Conservation (phyloP, 2,797 vertebrate species). For the Paguma larvata region DNA sequence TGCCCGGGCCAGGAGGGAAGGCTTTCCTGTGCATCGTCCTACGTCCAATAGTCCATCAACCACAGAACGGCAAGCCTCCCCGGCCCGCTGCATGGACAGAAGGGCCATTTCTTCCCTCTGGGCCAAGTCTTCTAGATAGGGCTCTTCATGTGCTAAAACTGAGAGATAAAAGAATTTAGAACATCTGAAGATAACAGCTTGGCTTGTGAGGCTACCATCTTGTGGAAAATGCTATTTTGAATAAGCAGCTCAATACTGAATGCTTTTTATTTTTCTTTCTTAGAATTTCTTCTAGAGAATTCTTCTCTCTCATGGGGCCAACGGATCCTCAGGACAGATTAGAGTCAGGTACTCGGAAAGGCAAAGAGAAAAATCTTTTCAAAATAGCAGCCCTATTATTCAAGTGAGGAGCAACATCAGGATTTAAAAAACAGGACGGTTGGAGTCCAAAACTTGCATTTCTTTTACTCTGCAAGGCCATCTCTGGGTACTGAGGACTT, state of each 20-base stretch:
- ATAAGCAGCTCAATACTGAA: conserved; percentile 3
- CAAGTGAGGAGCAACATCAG: neutral
- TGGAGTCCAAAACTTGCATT: neutral
- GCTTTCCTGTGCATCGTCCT: neutral
- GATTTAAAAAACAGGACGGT: neutral
- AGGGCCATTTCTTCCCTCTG: neutral
- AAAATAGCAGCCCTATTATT: neutral
- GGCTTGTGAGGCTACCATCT: neutral
- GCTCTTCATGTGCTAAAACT: neutral
- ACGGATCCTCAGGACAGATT: neutral
- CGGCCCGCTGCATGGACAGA: no score
- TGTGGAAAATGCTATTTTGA: conserved; percentile 38
- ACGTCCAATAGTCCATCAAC: no score
- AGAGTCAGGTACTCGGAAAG: conserved; percentile 11
- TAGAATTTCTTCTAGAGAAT: conserved; percentile 30
- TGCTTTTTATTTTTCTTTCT: neutral
- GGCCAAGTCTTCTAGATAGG: neutral
- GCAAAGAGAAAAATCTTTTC: conserved; percentile 33
- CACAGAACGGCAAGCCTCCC: neutral
- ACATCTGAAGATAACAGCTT: neutral
- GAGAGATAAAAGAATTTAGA: conserved; percentile 13
- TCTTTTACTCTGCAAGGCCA: neutral
- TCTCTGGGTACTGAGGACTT: neutral
- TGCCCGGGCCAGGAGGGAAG: neutral
- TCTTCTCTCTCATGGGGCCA: neutral